These are phyloP conservation scores for Antheraea pernyi DNA, from an alignment of 1,140 invertebrate species.

Conservation along the genomic window DNA sequence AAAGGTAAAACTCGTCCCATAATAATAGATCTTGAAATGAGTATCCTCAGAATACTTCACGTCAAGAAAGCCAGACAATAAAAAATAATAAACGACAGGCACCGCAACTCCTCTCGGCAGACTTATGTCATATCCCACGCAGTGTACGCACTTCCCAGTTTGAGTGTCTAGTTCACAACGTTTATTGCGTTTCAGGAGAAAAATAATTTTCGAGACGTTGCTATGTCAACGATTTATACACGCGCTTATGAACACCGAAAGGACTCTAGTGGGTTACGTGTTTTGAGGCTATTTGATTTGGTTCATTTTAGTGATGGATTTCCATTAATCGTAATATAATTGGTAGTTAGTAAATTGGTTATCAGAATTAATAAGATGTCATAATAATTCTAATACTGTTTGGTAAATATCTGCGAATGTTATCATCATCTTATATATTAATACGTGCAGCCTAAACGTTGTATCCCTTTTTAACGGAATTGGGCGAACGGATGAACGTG, in stretches of 20 bases:
- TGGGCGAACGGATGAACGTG: too few species aligned
- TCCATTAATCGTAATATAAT: not conserved
- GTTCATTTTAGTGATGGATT: conserved; percentile 1
- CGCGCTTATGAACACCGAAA: conserved; percentile 14
- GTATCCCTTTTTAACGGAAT: too few species aligned
- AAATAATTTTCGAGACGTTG: conserved; percentile 17
- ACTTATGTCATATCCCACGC: not conserved
- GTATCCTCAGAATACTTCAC: not conserved
- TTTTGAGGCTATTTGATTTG: conserved; percentile 28
- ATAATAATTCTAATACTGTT: not conserved
- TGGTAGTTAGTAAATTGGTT: not conserved
- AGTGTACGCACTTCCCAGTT: not conserved
- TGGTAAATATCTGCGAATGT: too few species aligned
- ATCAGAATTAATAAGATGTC: not conserved
- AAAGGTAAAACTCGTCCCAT: not conserved
- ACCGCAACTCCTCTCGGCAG: not conserved
- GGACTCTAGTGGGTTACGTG: conserved; percentile 20
- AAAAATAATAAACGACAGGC: not conserved
- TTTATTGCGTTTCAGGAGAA: conserved; percentile 15
- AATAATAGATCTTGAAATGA: not conserved
- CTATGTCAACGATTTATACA: conserved; percentile 18
- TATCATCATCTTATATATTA: too few species aligned
- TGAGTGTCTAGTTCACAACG: conserved; percentile 1
- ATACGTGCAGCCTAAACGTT: too few species aligned
- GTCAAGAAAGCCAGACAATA: not conserved